Evolutionary conservation across 2,113 vertebrate species (phyloP), one percentile per base, ranked within the genome.

Genomic region (Lucifuga dentata): DNA sequence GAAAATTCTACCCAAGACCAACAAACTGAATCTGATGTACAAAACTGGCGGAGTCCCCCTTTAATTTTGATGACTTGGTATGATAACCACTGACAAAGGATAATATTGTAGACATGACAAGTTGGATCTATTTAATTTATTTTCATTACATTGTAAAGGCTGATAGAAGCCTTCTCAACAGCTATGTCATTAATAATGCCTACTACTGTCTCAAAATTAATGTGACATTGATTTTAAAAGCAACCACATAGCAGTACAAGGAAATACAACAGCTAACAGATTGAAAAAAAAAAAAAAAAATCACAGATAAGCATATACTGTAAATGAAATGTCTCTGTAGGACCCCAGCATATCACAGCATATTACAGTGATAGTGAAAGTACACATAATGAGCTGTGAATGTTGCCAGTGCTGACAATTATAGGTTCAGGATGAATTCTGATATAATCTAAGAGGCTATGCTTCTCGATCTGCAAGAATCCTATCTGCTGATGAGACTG

Each of bases 161-260:
- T n/a, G 3, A 43, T 32, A 33, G 63, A 59, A 15, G 8, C 26
- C 33, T 48, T 45, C 65, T 44, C 61, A 43, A 16, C 16, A 3
- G 12, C 19, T 11, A 2, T 29, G 2, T 33, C n/a, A 16, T 77
- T 60, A 35, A 52, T 65, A 29, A 29, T 13, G 48, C 9, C 36
- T 44, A 65, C 39, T 0, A 53, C 35, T 56, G 35, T 44, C 36
- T 58, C 12, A 11, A 23, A 45, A 64, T 64, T 16, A 32, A 43
- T 1, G 23, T 26, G 11, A 5, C 19, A 15, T 39, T 67, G 17
- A 43, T 57, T 41, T 52, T 38, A 11, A 39, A 21, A 29, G 3
- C 1, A n/a, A 15, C n/a, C 2, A 24, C 11, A 20, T 10, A 12
- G 20, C 29, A 40, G n/a, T n/a, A n/a, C n/a, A n/a, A n/a, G n/a